phyloP scores from a whole-genome alignment of 92 coral and sea anemone species.

The Actinostola sp. region DNA sequence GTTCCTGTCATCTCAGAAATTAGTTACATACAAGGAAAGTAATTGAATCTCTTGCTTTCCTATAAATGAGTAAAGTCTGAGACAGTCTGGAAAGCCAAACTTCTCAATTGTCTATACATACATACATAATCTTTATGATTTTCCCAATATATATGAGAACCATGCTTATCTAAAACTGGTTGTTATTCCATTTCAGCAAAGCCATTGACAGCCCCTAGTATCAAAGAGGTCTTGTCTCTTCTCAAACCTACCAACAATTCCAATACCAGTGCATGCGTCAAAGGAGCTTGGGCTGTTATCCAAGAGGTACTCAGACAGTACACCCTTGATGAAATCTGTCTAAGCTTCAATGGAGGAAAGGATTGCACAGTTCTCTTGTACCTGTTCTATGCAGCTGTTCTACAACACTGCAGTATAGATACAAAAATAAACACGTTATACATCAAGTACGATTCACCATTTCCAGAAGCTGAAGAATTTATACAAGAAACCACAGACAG shows the following conservation, averaged over 20 bases:
- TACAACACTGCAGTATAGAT: conserved; percentile 28
- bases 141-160: too few relatives aligned
- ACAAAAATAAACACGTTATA: conserved; percentile 77
- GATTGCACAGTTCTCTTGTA: conserved; percentile 91
- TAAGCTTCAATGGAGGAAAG: conserved; percentile 98
- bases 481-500: conserved; percentile 62
- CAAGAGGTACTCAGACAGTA: conserved; percentile 81
- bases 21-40: too few relatives aligned
- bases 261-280: conserved; percentile 78
- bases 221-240: conserved; percentile 54
- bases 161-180: too few relatives aligned
- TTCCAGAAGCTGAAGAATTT: conserved; percentile 91
- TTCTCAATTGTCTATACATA: too few relatives aligned
- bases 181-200: conserved; percentile 19
- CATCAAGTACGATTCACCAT: conserved; percentile 80
- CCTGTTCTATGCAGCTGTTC: conserved; percentile 71
- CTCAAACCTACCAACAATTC: conserved; percentile 65
- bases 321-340: conserved; percentile 84
- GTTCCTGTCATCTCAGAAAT: too few relatives aligned
- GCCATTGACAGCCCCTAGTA: neutral
- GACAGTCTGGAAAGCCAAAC: too few relatives aligned
- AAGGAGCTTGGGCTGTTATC: conserved; percentile 97
- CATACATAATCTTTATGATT: too few relatives aligned
- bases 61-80: too few relatives aligned
- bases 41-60: too few relatives aligned